phyloP scores from a whole-genome alignment of 2,888 invertebrate species.

The Pachycephus smyrnensis region DNA sequence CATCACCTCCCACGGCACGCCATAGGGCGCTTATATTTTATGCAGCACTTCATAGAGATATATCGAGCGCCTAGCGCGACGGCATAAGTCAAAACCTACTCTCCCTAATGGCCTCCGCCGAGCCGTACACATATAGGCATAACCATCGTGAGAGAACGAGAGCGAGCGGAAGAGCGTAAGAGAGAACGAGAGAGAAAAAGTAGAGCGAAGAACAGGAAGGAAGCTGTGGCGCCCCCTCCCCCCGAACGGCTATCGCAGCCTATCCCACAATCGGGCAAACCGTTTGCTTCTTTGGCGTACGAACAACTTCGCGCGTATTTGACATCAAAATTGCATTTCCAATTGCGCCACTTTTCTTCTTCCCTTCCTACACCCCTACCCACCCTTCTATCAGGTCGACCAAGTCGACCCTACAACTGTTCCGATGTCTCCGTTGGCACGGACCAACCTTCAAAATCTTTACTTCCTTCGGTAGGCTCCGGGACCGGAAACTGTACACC shows the following conservation, averaged over 20 bases:
- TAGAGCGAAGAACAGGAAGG: background rate
- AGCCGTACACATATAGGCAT: no score
- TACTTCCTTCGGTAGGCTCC: no score
- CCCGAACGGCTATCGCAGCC: background rate
- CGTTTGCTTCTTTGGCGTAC: background rate
- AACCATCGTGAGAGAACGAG: conserved; percentile 1
- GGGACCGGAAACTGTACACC: background rate
- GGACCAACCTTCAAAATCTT: background rate
- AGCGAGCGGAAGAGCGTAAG: conserved; percentile 8
- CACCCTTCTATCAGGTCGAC: no score
- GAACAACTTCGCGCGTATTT: conserved; percentile 24
- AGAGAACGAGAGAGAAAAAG: conserved; percentile 10
- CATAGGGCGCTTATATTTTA: conserved; percentile 49
- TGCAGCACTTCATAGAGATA: conserved; percentile 59
- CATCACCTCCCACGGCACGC: background rate
- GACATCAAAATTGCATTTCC: conserved; percentile 54
- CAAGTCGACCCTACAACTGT: no score
- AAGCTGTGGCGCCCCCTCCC: conserved; percentile 12
- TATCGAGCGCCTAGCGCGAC: conserved; percentile 53
- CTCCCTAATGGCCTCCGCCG: conserved; percentile 56
- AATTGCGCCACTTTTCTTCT: conserved; percentile 38
- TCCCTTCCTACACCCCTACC: background rate
- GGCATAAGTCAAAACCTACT: conserved; percentile 65
- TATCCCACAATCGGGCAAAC: background rate
- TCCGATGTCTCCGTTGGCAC: background rate